These are phyloP conservation scores for Lepus timidus DNA, from an alignment of 2,113 vertebrate species.

Conservation along the genomic window DNA sequence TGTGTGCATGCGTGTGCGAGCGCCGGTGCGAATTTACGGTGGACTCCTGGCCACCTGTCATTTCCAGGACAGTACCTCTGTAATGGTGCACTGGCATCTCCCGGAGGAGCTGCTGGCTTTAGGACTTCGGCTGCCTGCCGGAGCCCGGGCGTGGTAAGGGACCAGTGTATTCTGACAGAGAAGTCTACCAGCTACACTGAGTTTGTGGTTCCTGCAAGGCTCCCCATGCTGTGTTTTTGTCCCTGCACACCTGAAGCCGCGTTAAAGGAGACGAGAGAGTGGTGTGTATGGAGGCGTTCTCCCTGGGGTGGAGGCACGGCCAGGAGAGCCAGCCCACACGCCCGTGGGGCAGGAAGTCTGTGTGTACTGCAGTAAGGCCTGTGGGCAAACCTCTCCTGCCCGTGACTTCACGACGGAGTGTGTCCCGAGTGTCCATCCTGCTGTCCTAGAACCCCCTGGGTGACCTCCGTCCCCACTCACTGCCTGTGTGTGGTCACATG, in stretches of 20 bases:
- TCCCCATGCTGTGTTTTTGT: background rate
- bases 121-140: constrained; percentile 38
- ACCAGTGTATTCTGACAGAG: constrained; percentile 68
- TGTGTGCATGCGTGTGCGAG: background rate
- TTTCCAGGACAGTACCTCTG: constrained; percentile 42
- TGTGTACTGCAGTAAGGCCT: background rate
- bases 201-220: constrained; percentile 11
- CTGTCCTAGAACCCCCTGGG: background rate
- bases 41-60: background rate
- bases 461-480: too few species aligned
- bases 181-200: constrained; percentile 52
- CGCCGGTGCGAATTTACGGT: constrained; percentile 40
- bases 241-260: background rate
- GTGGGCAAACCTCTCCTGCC: accelerated
- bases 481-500: too few species aligned
- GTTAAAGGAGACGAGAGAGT: background rate
- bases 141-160: constrained; percentile 34
- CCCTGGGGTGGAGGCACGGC: background rate
- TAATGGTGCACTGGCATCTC: constrained; percentile 30
- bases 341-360: accelerated
- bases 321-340: accelerated
- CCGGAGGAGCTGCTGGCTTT: constrained; percentile 57
- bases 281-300: background rate
- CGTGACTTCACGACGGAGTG: accelerated
- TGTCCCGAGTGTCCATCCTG: accelerated